A percentile compares a stretch with the other conserved stretches of the same genome.
Conservation (phyloP, 2,888 invertebrate species). For the Gymnosoma rotundatum region DNA sequence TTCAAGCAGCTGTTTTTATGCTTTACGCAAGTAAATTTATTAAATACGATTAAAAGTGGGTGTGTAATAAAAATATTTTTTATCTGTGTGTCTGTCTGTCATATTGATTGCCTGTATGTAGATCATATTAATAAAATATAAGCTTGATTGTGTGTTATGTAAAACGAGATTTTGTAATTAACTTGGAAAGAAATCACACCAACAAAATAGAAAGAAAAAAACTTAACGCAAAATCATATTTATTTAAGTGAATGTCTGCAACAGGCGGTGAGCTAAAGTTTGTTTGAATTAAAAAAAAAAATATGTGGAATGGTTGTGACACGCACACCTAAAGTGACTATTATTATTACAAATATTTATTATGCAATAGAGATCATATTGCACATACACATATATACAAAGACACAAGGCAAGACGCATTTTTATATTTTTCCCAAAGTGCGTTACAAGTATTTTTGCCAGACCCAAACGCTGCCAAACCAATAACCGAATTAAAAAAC, state of each 20-base stretch:
- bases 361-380: conserved; percentile 69
- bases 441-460: conserved; percentile 51
- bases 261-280: conserved; percentile 6
- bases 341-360: conserved; percentile 46
- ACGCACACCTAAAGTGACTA: conserved; percentile 59
- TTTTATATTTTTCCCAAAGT: conserved; percentile 35
- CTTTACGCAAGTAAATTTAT: conserved; percentile 6
- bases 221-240: conserved; percentile 48
- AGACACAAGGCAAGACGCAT: conserved; percentile 7
- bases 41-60: conserved; percentile 24
- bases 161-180: conserved; percentile 18
- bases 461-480: conserved; percentile 32
- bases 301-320: conserved; percentile 44
- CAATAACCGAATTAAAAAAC: conserved; percentile 27
- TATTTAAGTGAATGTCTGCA: conserved; percentile 49
- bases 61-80: conserved; percentile 10
- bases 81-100: conserved; percentile 7
- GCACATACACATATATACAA: conserved; percentile 11
- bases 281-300: conserved; percentile 32
- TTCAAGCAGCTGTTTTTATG: background rate
- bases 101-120: conserved; percentile 35
- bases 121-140: conserved; percentile 42
- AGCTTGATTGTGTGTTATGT: conserved; percentile 31
- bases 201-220: conserved; percentile 22
- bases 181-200: conserved; percentile 25